Evolutionary conservation across 2,113 vertebrate species (phyloP), one percentile per base, ranked within the genome.

Genomic region (Alosa alosa): DNA sequence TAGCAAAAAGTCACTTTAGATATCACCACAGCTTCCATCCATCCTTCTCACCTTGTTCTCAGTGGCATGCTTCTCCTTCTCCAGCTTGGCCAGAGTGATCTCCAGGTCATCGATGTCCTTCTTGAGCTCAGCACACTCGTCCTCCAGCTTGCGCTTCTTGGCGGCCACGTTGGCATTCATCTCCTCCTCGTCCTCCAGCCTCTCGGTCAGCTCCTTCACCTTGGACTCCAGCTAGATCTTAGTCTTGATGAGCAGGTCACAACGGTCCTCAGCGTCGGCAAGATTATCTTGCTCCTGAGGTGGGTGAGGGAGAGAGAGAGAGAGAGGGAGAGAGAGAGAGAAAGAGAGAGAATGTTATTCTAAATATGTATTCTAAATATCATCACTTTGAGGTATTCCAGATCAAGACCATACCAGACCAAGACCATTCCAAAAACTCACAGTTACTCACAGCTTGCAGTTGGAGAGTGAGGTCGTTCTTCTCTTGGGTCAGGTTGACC

Each of bases 51-150:
- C 96, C 96, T 96, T 97, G 90, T 96, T 96, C 91, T 97, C 96
- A n/a, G 94, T 93, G 36, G 95, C 95, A 6, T 92, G 94, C 82
- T 96, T 95, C 86, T 97, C 96, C 86, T 97, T 98, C 94, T 98
- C 96, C 88, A 97, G 96, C 93, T 97, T 97, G 83, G 92, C 96
- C 90, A 97, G 92, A 7, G 96, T 96, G 90, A 96, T 96, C 95
- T 99, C 97, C 88, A 98, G 94, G 87, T 98, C 97, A 90, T 98
- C 95, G 91, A 98, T 96, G 86, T 98, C 97, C 89, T 94, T 97
- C 93, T 97, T 97, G 87, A 97, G 94, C 8, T 95, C 92, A 0
- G 89, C 90, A 87, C 96, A 96, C 90, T 99, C 97, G 49, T 98
- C 97, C 91, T 98, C 95, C 85, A 97, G 92, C 91, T 96, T 96